Percentiles rank a stretch among this genome's conserved stretches.
Evolutionary conservation across 2,113 vertebrate genomes (phyloP).

Genomic region (Chiloscyllium plagiosum): DNA sequence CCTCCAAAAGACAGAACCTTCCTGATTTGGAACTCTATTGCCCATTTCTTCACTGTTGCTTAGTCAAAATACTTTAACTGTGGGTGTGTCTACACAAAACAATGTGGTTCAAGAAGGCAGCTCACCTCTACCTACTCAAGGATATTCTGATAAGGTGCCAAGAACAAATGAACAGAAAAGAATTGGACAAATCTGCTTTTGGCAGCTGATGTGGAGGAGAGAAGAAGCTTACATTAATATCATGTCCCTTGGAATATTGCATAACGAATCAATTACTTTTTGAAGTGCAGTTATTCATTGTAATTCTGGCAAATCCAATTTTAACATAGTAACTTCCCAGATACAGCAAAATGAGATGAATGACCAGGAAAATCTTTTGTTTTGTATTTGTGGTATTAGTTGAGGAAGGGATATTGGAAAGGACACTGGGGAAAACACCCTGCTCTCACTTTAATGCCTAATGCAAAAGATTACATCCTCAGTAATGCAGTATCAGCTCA

Average conservation of each 20-base stretch:
- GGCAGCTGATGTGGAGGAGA: neutral
- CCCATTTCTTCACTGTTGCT: too few relatives aligned
- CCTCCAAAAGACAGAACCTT: too few relatives aligned
- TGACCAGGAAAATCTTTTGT: neutral
- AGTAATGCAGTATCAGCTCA: neutral
- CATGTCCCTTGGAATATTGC: neutral
- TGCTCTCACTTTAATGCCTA: neutral
- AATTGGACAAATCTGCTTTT: neutral
- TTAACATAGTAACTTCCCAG: neutral
- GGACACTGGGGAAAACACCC: neutral
- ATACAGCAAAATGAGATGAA: neutral
- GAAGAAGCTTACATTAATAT: neutral
- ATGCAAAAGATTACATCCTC: neutral
- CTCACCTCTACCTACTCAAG: too few relatives aligned
- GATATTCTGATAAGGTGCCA: too few relatives aligned
- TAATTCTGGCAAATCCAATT: neutral
- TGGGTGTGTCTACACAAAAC: too few relatives aligned
- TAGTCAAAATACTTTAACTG: too few relatives aligned
- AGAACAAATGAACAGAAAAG: too few relatives aligned
- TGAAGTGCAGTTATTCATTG: neutral
- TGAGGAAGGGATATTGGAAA: neutral
- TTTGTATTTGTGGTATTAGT: neutral
- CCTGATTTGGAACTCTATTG: too few relatives aligned
- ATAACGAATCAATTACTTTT: neutral
- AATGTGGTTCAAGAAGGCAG: too few relatives aligned